These are phyloP conservation scores for Buteo buteo DNA, from an alignment of 2,113 vertebrate genomes.

Conservation along the genomic window DNA sequence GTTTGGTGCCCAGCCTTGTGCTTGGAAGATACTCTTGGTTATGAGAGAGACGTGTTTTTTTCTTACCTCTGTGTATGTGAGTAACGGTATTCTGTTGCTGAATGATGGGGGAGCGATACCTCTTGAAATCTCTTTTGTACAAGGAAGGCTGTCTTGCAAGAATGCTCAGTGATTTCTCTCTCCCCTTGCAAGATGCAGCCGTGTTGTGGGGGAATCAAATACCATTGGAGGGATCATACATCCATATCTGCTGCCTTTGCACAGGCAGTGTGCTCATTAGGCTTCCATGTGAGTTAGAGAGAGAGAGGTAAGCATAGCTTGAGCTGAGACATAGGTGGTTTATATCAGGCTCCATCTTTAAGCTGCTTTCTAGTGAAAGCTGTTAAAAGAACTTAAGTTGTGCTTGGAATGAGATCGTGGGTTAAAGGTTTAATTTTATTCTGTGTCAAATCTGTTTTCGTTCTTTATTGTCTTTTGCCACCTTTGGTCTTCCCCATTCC, in stretches of 20 bases:
- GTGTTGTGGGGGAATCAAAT: background rate
- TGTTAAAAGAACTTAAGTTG: background rate
- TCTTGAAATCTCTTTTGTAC: background rate
- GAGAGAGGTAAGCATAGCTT: background rate
- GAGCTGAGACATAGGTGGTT: background rate
- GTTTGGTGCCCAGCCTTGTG: background rate
- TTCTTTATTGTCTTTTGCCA: background rate
- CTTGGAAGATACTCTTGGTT: background rate
- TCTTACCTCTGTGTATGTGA: background rate
- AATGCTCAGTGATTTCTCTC: background rate
- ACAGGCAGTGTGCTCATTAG: background rate
- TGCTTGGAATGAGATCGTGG: background rate
- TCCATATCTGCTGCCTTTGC: background rate
- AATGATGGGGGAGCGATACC: background rate
- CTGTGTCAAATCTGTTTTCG: background rate
- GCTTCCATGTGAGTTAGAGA: fast-evolving
- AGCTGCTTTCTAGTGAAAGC: background rate
- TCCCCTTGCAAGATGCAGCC: fast-evolving
- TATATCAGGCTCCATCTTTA: background rate
- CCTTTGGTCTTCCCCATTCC: background rate
- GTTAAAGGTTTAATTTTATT: background rate
- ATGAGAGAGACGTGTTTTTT: fast-evolving
- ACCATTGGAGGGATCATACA: background rate
- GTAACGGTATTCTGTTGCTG: background rate
- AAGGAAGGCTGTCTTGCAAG: background rate